Evolutionary conservation across 2,113 vertebrate species (phyloP).

Genomic region (Poicephalus gulielmi): DNA sequence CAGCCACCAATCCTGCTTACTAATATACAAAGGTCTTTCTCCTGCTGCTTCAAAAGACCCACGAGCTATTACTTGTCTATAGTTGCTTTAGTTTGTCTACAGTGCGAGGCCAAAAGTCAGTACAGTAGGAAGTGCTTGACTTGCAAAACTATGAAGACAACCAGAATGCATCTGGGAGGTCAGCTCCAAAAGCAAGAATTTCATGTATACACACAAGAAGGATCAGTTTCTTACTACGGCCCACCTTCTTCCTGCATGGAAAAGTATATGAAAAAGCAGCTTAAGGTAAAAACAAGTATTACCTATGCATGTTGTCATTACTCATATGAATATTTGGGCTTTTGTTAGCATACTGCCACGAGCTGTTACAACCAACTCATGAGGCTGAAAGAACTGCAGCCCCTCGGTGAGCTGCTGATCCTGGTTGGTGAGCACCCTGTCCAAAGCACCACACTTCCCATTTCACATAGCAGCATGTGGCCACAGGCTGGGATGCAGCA

Average conservation of each 20-base stretch:
- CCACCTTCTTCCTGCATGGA: neutral
- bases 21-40: neutral
- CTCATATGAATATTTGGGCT: too few relatives aligned
- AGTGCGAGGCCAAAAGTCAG: neutral
- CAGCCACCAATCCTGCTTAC: neutral
- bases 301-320: neutral
- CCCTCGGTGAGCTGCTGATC: neutral
- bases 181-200: neutral
- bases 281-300: neutral
- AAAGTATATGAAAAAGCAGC: neutral
- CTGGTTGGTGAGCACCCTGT: rapidly evolving
- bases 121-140: neutral
- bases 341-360: neutral
- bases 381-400: neutral
- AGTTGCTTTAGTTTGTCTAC: neutral
- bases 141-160: neutral
- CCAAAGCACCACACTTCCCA: neutral
- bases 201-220: neutral
- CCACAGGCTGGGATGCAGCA: neutral
- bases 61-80: neutral
- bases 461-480: rapidly evolving
- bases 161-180: neutral
- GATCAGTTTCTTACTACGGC: too few relatives aligned
- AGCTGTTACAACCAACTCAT: neutral
- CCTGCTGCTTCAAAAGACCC: neutral